Evolutionary conservation across 2,888 invertebrate genomes (phyloP).

Genomic region (Bombyx huttoni): DNA sequence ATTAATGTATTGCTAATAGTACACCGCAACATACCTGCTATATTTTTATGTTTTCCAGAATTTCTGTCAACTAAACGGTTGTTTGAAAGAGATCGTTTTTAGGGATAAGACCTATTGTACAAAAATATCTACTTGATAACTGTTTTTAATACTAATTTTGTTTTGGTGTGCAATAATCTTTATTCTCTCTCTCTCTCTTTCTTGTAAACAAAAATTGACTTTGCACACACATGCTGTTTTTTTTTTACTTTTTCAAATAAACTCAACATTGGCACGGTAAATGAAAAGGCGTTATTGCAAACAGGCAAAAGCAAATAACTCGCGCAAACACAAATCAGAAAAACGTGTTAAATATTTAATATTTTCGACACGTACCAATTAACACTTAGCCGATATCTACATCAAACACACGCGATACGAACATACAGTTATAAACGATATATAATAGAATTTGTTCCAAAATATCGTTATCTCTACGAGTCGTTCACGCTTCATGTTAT

Average conservation of each 20-base stretch:
- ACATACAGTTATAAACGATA: conserved; percentile 42
- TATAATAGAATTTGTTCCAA: conserved; percentile 6
- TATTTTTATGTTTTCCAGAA: too few species aligned
- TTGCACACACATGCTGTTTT: not conserved
- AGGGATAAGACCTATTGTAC: too few species aligned
- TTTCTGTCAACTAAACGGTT: too few species aligned
- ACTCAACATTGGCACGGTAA: conserved; percentile 39
- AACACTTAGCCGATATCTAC: conserved; percentile 49
- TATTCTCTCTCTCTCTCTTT: too few species aligned
- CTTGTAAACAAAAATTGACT: too few species aligned
- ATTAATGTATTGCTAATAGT: too few species aligned
- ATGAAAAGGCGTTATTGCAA: conserved; percentile 46
- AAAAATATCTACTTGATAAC: too few species aligned
- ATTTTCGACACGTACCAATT: conserved; percentile 63
- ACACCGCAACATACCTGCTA: too few species aligned
- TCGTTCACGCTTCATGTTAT: not conserved
- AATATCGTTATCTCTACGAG: not conserved
- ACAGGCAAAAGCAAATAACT: conserved; percentile 40
- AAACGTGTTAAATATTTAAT: conserved; percentile 52
- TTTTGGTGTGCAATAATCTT: too few species aligned
- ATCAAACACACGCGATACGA: conserved; percentile 25
- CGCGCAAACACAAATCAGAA: conserved; percentile 24
- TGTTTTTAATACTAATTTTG: too few species aligned
- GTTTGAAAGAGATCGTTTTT: too few species aligned
- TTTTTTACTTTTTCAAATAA: conserved; percentile 13